Evolutionary conservation across 2,797 vertebrate genomes (phyloP).

Genomic region (Merluccius polli): DNA sequence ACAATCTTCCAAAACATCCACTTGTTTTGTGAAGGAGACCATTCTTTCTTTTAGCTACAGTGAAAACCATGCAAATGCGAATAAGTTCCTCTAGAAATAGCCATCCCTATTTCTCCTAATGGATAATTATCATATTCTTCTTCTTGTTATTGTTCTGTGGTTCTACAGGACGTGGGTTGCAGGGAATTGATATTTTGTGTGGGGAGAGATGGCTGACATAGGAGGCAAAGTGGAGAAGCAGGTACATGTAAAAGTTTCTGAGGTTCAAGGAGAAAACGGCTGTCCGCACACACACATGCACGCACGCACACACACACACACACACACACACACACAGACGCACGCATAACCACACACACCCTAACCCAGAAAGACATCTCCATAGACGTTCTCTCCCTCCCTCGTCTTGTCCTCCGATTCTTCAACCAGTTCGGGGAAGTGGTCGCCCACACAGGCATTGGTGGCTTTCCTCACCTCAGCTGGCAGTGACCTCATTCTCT

Average conservation of each 20-base stretch:
- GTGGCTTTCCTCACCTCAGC: constrained; percentile 74
- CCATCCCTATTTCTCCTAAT: not conserved
- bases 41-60: not conserved
- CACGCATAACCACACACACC: not conserved
- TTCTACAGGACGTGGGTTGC: not conserved
- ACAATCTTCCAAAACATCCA: not conserved
- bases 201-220: not conserved
- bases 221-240: too few relatives aligned
- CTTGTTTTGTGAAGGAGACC: not conserved
- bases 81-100: not conserved
- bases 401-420: constrained; percentile 40
- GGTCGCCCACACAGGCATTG: constrained; percentile 67
- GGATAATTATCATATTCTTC: not conserved
- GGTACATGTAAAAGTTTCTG: not conserved
- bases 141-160: not conserved
- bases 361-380: constrained; percentile 73
- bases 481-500: constrained; percentile 73
- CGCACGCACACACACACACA: not conserved
- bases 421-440: constrained; percentile 71
- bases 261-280: not conserved
- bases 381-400: constrained; percentile 52
- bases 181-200: not conserved
- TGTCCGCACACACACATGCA: not conserved
- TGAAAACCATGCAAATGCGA: not conserved
- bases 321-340: not conserved